These are phyloP conservation scores for Lepidonotus clava DNA, from an alignment of 2,888 invertebrate species.

Conservation along the genomic window DNA sequence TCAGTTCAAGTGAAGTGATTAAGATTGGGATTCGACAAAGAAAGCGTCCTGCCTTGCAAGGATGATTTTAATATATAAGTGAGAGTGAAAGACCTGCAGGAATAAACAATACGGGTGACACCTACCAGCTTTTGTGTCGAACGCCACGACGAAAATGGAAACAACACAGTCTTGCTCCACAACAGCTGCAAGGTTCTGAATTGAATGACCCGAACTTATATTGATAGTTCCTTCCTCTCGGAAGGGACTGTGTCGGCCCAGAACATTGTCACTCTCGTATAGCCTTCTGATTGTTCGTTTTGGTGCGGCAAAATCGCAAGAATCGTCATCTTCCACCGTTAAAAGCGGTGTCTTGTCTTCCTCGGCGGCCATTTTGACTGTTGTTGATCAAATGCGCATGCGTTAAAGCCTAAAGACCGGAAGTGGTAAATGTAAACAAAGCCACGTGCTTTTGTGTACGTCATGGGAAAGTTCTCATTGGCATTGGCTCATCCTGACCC, in stretches of 20 bases:
- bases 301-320: conserved; percentile 9
- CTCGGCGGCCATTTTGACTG: conserved; percentile 55
- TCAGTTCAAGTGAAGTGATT: too few relatives aligned
- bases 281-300: conserved; percentile 56
- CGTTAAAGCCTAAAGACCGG: background rate
- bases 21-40: too few relatives aligned
- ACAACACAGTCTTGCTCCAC: conserved; percentile 69
- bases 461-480: background rate
- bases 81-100: too few relatives aligned
- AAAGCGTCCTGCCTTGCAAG: too few relatives aligned
- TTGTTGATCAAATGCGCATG: conserved; percentile 17
- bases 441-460: conserved; percentile 33
- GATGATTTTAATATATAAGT: too few relatives aligned
- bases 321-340: background rate
- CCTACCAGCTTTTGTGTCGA: conserved; percentile 76
- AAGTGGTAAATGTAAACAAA: conserved; percentile 21
- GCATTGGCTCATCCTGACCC: too few relatives aligned
- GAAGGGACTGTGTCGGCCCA: conserved; percentile 60
- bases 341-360: conserved; percentile 56
- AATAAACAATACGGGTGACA: too few relatives aligned
- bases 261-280: conserved; percentile 59
- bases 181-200: conserved; percentile 54
- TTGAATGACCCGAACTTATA: conserved; percentile 55
- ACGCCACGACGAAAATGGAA: conserved; percentile 81
- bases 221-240: conserved; percentile 53